These are phyloP conservation scores for Drosophila nr. fundita DNA, from an alignment of 2,888 invertebrate species.

Conservation along the genomic window DNA sequence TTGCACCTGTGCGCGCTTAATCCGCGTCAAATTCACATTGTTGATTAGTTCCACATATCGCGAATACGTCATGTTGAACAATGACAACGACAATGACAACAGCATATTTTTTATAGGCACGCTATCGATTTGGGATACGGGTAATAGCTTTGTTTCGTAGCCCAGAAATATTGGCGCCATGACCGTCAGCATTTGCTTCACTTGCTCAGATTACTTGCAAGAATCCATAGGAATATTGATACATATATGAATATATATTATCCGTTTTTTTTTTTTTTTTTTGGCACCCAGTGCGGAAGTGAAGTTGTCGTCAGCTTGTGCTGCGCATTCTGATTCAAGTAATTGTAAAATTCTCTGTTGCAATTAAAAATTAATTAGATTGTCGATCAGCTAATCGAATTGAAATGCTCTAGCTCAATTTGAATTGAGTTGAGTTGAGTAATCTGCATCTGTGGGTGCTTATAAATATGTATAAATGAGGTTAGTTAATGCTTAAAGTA, in stretches of 20 bases:
- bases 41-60: constrained; percentile 61
- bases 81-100: constrained; percentile 61
- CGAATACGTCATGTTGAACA: constrained; percentile 68
- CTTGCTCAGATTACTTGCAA: constrained; percentile 39
- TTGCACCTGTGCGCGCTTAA: constrained; percentile 32
- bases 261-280: neutral
- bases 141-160: constrained; percentile 12
- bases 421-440: constrained; percentile 9
- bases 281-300: constrained; percentile 43
- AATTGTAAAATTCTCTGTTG: constrained; percentile 18
- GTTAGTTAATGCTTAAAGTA: neutral
- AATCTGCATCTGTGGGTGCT: neutral
- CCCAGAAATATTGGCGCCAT: constrained; percentile 31
- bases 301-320: constrained; percentile 9
- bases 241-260: neutral
- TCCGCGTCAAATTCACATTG: constrained; percentile 47
- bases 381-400: constrained; percentile 12
- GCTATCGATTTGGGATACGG: constrained; percentile 20
- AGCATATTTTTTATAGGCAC: constrained; percentile 33
- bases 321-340: constrained; percentile 7
- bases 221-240: constrained; percentile 3
- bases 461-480: neutral
- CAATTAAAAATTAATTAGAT: constrained; percentile 59
- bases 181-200: constrained; percentile 37
- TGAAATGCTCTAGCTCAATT: constrained; percentile 21